A percentile compares a stretch with the other conserved stretches of the same genome.
Conservation (phyloP, 2,797 vertebrate genomes). For the Acanthis flammea region DNA sequence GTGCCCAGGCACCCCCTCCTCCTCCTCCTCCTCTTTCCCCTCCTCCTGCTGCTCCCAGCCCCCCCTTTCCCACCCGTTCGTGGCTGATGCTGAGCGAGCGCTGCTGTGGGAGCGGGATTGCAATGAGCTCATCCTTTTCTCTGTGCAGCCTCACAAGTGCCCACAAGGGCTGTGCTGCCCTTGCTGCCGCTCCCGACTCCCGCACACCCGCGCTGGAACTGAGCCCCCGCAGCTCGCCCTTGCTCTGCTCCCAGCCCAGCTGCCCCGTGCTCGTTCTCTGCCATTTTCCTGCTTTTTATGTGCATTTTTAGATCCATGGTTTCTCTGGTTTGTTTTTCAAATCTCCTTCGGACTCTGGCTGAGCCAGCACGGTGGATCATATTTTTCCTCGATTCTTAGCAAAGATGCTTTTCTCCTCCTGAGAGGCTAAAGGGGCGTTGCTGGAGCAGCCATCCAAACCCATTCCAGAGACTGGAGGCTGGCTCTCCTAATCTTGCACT, state of each 20-base stretch:
- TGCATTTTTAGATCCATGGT: conserved; percentile 64
- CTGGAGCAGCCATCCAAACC: conserved; percentile 24
- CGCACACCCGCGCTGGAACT: not conserved
- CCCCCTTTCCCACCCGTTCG: conserved; percentile 78
- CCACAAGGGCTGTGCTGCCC: conserved; percentile 52
- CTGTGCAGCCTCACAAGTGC: conserved; percentile 69
- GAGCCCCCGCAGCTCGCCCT: conserved; percentile 36
- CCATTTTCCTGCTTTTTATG: conserved; percentile 70
- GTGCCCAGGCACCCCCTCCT: conserved; percentile 77
- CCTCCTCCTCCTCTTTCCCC: not conserved
- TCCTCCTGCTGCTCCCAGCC: conserved; percentile 60
- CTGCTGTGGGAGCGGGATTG: conserved; percentile 70
- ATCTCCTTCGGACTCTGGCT: conserved; percentile 30
- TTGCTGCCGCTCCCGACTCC: conserved; percentile 52
- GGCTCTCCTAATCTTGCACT: conserved; percentile 51
- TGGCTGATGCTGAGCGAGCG: conserved; percentile 80
- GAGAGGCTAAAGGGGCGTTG: conserved; percentile 16
- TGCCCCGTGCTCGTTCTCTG: conserved; percentile 28
- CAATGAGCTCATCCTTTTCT: conserved; percentile 84
- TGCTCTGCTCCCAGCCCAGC: conserved; percentile 31
- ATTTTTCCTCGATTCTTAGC: conserved; percentile 61
- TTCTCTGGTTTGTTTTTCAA: conserved; percentile 62
- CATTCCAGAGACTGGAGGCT: conserved; percentile 30
- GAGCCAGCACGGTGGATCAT: conserved; percentile 50
- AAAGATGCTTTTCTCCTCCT: conserved; percentile 61